phyloP scores from a whole-genome alignment of 2,113 vertebrate species.

The Pollimyrus isidori region DNA sequence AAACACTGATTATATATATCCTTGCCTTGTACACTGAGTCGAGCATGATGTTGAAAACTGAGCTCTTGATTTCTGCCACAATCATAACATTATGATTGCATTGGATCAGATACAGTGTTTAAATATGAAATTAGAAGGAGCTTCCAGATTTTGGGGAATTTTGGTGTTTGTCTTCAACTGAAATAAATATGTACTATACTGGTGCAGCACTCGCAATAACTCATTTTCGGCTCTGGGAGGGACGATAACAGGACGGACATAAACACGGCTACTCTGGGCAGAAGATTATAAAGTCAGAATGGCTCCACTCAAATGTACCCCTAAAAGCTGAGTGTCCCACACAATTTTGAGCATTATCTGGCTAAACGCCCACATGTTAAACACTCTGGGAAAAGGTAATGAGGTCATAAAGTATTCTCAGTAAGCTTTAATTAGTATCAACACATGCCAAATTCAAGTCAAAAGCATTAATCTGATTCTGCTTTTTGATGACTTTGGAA shows the following conservation, averaged over 20 bases:
- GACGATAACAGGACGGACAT: constrained; percentile 42
- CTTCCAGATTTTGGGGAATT: constrained; percentile 32
- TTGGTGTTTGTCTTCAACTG: constrained; percentile 38
- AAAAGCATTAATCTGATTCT: constrained; percentile 43
- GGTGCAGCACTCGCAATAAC: constrained; percentile 29
- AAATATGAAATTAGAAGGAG: neutral
- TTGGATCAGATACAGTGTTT: neutral
- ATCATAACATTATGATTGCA: constrained; percentile 10
- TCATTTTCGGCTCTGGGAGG: constrained; percentile 32
- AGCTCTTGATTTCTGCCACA: constrained; percentile 20
- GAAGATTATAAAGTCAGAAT: constrained; percentile 1
- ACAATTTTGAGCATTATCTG: constrained; percentile 12
- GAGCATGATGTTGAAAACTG: constrained; percentile 2
- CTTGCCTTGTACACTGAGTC: constrained; percentile 20
- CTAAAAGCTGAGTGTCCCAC: constrained; percentile 11
- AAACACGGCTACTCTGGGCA: neutral
- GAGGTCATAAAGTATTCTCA: constrained; percentile 48
- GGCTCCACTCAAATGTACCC: constrained; percentile 14
- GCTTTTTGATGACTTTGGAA: constrained; percentile 53
- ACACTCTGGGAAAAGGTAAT: constrained; percentile 36
- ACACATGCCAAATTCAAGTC: constrained; percentile 46
- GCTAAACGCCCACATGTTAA: constrained; percentile 28
- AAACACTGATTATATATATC: neutral
- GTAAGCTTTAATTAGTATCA: constrained; percentile 56
- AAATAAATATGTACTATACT: constrained; percentile 41